Evolutionary conservation across 2,797 vertebrate species (phyloP).

Genomic region (Eidolon dupreanum): DNA sequence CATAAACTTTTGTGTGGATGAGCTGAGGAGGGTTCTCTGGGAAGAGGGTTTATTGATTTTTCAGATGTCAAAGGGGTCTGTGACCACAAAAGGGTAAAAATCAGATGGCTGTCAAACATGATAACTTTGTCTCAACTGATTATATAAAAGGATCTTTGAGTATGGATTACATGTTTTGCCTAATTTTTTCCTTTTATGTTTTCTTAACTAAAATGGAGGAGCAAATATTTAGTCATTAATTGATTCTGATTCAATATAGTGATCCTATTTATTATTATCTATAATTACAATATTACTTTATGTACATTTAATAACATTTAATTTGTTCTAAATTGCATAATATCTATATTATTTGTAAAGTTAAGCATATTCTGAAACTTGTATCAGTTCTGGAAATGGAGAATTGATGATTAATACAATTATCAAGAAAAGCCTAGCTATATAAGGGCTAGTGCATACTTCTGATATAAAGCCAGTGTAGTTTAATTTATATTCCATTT

Average conservation of each 20-base stretch:
- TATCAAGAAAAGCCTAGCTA: background rate
- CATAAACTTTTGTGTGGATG: background rate
- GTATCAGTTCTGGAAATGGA: constrained; percentile 5
- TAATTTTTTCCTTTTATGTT: background rate
- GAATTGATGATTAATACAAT: background rate
- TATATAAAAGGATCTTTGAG: background rate
- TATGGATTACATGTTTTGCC: background rate
- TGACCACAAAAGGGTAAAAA: background rate
- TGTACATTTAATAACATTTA: background rate
- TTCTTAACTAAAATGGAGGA: constrained; percentile 43
- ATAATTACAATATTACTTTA: constrained; percentile 30
- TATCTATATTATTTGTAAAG: constrained; percentile 7
- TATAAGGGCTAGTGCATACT: background rate
- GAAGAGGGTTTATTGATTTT: background rate
- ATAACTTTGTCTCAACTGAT: background rate
- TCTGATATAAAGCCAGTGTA: background rate
- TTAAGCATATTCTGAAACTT: constrained; percentile 14
- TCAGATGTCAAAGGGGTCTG: background rate
- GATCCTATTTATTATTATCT: background rate
- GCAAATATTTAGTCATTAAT: constrained; percentile 34
- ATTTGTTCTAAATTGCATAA: background rate
- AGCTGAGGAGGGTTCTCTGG: background rate
- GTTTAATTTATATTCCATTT: constrained; percentile 21
- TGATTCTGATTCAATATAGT: background rate
- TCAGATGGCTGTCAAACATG: background rate